A percentile compares a stretch with the other conserved stretches of the same genome.
phyloP scores from a whole-genome alignment of 2,113 vertebrate genomes.

The Falco punctatus region DNA sequence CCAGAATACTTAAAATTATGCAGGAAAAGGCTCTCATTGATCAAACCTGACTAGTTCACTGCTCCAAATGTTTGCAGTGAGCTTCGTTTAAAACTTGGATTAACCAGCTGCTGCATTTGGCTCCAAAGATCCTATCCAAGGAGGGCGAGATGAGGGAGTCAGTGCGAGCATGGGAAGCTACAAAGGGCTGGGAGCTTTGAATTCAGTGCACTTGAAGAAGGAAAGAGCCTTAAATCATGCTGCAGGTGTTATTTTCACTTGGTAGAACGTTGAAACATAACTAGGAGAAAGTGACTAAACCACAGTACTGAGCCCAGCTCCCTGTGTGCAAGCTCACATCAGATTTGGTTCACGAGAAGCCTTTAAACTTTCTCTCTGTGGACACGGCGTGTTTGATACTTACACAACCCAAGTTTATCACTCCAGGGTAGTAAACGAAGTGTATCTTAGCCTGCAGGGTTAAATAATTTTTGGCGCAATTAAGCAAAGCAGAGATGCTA shows the following conservation, averaged over 20 bases:
- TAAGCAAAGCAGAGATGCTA: not conserved
- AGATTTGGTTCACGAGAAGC: not conserved
- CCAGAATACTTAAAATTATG: conserved; percentile 52
- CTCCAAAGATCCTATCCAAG: conserved; percentile 41
- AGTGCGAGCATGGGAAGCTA: not conserved
- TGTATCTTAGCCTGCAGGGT: not conserved
- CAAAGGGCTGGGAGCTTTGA: not conserved
- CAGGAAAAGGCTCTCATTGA: conserved; percentile 37
- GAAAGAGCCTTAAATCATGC: not conserved
- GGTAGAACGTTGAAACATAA: not conserved
- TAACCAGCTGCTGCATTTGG: conserved; percentile 50
- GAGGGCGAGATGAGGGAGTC: not conserved
- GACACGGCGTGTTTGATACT: not conserved
- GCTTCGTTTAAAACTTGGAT: conserved; percentile 63
- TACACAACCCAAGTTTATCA: not conserved
- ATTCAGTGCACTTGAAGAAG: not conserved
- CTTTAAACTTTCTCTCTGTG: not conserved
- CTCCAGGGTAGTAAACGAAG: not conserved
- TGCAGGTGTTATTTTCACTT: not conserved
- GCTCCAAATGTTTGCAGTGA: conserved; percentile 46
- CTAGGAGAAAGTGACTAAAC: not conserved
- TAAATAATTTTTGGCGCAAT: not conserved
- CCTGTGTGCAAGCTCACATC: not conserved
- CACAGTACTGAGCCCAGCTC: not conserved
- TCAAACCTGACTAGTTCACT: conserved; percentile 47